These are phyloP conservation scores for Andrena bicolor DNA, from an alignment of 2,888 invertebrate species.

Conservation along the genomic window DNA sequence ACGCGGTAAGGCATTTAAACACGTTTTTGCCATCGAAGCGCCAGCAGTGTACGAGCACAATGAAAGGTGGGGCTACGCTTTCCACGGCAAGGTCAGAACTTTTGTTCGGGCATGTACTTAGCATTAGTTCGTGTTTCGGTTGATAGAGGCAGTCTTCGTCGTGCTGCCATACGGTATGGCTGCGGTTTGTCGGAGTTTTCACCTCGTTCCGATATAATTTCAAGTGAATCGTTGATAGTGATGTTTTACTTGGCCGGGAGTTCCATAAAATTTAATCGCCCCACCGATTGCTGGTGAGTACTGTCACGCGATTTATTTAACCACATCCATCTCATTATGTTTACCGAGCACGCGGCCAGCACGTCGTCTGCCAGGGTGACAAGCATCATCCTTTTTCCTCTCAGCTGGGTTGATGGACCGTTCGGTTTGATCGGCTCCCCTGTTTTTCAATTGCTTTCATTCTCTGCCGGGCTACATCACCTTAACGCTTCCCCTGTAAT, in stretches of 20 bases:
- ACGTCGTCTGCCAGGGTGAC: conserved; percentile 80
- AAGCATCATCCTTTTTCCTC: conserved; percentile 66
- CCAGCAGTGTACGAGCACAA: conserved; percentile 8
- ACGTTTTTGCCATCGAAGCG: not conserved
- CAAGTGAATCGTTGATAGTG: conserved; percentile 64
- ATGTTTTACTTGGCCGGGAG: conserved; percentile 61
- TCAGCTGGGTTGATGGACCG: conserved; percentile 56
- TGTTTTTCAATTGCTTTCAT: not conserved
- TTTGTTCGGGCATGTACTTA: conserved; percentile 74
- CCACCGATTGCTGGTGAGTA: conserved; percentile 62
- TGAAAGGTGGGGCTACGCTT: conserved; percentile 45
- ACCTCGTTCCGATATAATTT: conserved; percentile 70
- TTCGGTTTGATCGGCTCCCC: conserved; percentile 18
- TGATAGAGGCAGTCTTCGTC: conserved; percentile 81
- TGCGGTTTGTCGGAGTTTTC: conserved; percentile 74
- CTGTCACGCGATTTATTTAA: conserved; percentile 24
- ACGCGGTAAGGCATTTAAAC: not conserved
- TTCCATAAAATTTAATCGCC: conserved; percentile 40
- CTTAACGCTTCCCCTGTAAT: not conserved
- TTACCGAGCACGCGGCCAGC: conserved; percentile 73
- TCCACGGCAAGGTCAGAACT: conserved; percentile 50
- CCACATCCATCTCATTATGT: conserved; percentile 3
- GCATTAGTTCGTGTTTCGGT: conserved; percentile 77
- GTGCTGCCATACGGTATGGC: conserved; percentile 82
- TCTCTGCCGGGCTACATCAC: not conserved